Conservation (phyloP, 2,113 vertebrate species). For the Riparia riparia region DNA sequence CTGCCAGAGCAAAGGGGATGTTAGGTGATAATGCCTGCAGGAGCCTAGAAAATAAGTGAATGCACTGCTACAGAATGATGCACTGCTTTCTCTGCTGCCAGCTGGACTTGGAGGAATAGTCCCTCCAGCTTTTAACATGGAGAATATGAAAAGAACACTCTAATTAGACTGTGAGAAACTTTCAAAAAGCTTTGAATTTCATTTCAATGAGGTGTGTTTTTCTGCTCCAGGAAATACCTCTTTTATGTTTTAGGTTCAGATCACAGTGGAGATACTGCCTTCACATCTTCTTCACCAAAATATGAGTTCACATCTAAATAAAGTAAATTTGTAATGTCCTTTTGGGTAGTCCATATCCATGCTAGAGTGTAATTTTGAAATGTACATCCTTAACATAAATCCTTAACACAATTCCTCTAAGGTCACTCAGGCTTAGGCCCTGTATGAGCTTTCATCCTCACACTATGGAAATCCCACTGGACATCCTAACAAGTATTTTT, state of each 20-base stretch:
- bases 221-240: background rate
- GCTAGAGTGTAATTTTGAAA: background rate
- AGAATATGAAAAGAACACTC: background rate
- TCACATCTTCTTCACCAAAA: background rate
- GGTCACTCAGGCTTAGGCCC: background rate
- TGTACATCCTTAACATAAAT: background rate
- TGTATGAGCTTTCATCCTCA: background rate
- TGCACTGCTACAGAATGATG: background rate
- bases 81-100: background rate
- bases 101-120: background rate
- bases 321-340: rapidly evolving
- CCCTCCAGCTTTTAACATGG: background rate
- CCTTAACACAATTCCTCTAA: background rate
- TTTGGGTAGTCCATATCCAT: background rate
- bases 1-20: background rate
- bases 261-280: background rate
- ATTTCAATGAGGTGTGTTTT: background rate
- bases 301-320: background rate
- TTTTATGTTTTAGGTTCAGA: background rate
- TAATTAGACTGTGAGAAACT: background rate
- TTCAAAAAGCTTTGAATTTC: background rate
- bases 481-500: background rate
- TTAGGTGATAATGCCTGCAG: background rate
- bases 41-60: background rate
- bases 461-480: background rate